Evolutionary conservation across 1,140 invertebrate species (phyloP).

Genomic region (Tetraneura akinire): DNA sequence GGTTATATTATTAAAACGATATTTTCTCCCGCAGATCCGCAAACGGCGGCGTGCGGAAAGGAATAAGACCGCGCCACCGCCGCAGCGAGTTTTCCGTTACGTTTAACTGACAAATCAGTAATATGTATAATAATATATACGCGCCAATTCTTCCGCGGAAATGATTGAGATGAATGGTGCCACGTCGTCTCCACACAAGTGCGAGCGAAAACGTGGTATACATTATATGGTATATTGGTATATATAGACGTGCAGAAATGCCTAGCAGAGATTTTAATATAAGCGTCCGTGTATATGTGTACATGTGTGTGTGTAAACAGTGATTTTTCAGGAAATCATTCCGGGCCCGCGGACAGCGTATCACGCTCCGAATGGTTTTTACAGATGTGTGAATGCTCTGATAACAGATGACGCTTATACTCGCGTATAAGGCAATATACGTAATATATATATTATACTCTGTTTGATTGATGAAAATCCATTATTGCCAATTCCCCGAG

Average conservation of each 20-base stretch:
- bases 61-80: background rate
- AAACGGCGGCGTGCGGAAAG: background rate
- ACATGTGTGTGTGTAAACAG: background rate
- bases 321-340: conserved; percentile 49
- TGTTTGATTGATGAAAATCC: conserved; percentile 46
- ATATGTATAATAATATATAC: too few species aligned
- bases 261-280: conserved; percentile 41
- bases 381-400: conserved; percentile 50
- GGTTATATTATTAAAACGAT: conserved; percentile 39
- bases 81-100: conserved; percentile 38
- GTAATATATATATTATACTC: too few species aligned
- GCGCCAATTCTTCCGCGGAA: conserved; percentile 34
- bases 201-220: too few species aligned
- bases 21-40: background rate
- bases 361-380: conserved; percentile 41
- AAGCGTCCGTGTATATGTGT: background rate
- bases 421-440: conserved; percentile 10
- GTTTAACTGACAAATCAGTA: conserved; percentile 48
- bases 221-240: too few species aligned
- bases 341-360: conserved; percentile 34
- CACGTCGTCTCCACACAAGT: conserved; percentile 46
- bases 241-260: background rate
- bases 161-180: conserved; percentile 51
- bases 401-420: conserved; percentile 50
- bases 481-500: conserved; percentile 22